Conservation (phyloP, 2,888 invertebrate genomes). For the Synergus umbraculus region DNA sequence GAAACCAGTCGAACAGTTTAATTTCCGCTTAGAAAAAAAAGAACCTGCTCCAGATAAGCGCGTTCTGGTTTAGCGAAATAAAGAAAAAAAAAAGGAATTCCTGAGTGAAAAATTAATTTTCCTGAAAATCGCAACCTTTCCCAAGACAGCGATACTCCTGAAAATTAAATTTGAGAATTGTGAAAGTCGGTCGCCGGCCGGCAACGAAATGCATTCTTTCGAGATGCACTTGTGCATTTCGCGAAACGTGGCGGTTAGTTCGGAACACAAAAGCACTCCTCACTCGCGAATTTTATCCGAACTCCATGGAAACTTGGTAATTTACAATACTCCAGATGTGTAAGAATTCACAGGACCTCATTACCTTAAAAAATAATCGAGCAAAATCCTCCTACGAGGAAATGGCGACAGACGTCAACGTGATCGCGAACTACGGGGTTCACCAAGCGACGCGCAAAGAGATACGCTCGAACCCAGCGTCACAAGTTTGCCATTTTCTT, state of each 20-base stretch:
- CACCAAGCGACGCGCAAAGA: constrained; percentile 89
- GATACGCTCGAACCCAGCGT: constrained; percentile 80
- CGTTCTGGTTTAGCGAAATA: background rate
- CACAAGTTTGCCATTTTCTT: constrained; percentile 73
- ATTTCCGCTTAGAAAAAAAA: constrained; percentile 18
- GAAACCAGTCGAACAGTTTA: constrained; percentile 13
- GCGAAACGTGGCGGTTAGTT: constrained; percentile 42
- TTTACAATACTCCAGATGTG: background rate
- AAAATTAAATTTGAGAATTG: background rate
- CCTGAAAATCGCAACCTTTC: background rate
- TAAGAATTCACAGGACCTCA: background rate
- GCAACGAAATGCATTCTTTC: constrained; percentile 60
- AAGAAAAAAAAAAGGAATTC: background rate
- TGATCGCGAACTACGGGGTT: constrained; percentile 84
- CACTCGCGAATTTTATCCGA: constrained; percentile 42
- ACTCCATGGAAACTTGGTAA: background rate
- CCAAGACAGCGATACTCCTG: background rate
- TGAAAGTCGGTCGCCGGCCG: constrained; percentile 61
- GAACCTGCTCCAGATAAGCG: background rate
- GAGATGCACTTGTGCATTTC: constrained; percentile 63
- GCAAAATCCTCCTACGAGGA: constrained; percentile 76
- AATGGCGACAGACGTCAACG: constrained; percentile 86
- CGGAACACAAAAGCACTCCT: constrained; percentile 24
- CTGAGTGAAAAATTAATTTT: background rate
- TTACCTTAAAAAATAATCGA: constrained; percentile 52